Conservation (phyloP, 2,888 invertebrate genomes). For the Mongoloraphidia duomilia region DNA sequence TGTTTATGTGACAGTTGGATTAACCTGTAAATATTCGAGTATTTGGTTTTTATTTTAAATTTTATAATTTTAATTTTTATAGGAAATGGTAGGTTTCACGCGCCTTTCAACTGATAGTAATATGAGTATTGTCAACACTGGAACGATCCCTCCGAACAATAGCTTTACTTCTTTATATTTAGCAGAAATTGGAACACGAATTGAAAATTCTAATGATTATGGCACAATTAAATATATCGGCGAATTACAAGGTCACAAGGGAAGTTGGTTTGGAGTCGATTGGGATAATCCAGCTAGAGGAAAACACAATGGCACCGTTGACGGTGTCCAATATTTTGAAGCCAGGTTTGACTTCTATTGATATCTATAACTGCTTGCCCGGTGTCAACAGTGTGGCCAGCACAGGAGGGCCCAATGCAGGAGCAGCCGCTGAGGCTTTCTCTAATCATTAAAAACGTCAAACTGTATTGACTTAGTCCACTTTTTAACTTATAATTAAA, state of each 20-base stretch:
- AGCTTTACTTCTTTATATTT: not conserved
- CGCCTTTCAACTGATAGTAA: not conserved
- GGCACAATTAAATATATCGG: conserved; percentile 68
- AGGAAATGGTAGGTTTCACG: not conserved
- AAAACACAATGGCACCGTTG: conserved; percentile 80
- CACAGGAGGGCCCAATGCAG: too few species aligned
- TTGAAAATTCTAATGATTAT: conserved; percentile 24
- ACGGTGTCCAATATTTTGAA: conserved; percentile 69
- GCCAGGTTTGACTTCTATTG: conserved; percentile 33
- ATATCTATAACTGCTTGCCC: not conserved
- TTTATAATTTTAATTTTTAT: not conserved
- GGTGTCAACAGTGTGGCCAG: too few species aligned
- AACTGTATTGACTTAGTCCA: too few species aligned
- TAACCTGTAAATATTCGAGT: too few species aligned
- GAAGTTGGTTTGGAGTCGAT: conserved; percentile 87
- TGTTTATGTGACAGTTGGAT: too few species aligned
- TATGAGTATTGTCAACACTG: not conserved
- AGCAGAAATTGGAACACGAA: conserved; percentile 23
- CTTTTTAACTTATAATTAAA: too few species aligned
- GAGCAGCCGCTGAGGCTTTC: too few species aligned
- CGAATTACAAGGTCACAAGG: conserved; percentile 49
- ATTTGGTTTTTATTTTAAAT: too few species aligned
- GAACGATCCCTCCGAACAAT: not conserved
- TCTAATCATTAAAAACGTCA: too few species aligned
- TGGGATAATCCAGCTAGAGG: conserved; percentile 86